phyloP scores from a whole-genome alignment of 2,888 invertebrate species.

The Podotricha telesiphe region DNA sequence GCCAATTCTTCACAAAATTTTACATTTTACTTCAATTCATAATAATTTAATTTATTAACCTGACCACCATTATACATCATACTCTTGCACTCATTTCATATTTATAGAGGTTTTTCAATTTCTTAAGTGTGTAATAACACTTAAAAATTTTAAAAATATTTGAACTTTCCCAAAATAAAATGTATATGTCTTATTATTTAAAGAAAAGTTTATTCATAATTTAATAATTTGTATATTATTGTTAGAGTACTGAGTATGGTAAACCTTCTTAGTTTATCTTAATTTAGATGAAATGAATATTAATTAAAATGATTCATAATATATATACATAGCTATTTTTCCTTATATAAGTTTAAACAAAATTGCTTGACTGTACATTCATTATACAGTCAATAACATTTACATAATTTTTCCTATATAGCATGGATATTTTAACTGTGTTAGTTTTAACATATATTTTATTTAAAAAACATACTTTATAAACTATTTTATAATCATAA shows the following conservation, averaged over 20 bases:
- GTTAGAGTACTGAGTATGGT: background rate
- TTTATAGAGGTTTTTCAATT: background rate
- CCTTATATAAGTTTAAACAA: background rate
- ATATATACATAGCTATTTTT: background rate
- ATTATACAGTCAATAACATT: no score
- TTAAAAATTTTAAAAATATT: background rate
- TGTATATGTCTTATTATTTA: background rate
- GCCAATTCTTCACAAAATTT: background rate
- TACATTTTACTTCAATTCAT: background rate
- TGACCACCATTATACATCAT: background rate
- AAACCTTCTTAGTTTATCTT: background rate
- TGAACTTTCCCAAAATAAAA: background rate
- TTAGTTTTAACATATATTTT: background rate
- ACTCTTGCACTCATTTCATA: conserved; percentile 1
- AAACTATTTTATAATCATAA: no score
- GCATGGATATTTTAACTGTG: background rate
- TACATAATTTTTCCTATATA: background rate
- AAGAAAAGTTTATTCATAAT: background rate
- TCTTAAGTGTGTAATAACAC: background rate
- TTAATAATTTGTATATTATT: no score
- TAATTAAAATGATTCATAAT: background rate
- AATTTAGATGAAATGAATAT: background rate
- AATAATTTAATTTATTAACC: conserved; percentile 12
- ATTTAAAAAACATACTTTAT: no score
- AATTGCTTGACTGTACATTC: background rate